Conservation (phyloP, 2,888 invertebrate genomes). For the Lochmaea crataegi region DNA sequence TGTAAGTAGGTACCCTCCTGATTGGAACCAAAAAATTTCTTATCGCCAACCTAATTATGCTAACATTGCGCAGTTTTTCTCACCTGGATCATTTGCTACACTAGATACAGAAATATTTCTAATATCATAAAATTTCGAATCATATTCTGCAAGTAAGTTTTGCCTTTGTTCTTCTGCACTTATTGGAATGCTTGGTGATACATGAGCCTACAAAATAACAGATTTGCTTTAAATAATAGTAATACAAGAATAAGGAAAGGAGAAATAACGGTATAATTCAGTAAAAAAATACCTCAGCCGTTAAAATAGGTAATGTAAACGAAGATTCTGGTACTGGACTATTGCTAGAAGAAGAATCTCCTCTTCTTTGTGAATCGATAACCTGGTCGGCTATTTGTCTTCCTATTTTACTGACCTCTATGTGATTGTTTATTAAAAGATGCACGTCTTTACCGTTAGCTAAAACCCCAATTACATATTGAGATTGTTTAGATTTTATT, state of each 20-base stretch:
- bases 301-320: conserved; percentile 58
- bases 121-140: conserved; percentile 55
- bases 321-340: conserved; percentile 65
- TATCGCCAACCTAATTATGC: no score
- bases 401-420: conserved; percentile 88
- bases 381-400: conserved; percentile 86
- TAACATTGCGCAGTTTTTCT: conserved; percentile 21
- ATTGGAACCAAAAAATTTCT: no score
- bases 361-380: conserved; percentile 70
- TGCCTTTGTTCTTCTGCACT: conserved; percentile 56
- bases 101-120: conserved; percentile 67
- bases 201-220: conserved; percentile 60
- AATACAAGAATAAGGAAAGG: background rate
- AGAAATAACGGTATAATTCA: conserved; percentile 3
- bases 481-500: background rate
- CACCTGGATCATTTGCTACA: conserved; percentile 68
- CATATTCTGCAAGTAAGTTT: conserved; percentile 52
- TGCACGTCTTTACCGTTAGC: conserved; percentile 74
- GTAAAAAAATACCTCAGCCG: conserved; percentile 53
- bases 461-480: conserved; percentile 35
- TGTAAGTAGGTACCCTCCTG: no score
- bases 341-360: conserved; percentile 67
- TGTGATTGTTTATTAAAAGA: conserved; percentile 77
- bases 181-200: conserved; percentile 64
- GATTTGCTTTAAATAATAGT: conserved; percentile 6